phyloP scores from a whole-genome alignment of 1,140 invertebrate genomes.

The Augochlora pura region DNA sequence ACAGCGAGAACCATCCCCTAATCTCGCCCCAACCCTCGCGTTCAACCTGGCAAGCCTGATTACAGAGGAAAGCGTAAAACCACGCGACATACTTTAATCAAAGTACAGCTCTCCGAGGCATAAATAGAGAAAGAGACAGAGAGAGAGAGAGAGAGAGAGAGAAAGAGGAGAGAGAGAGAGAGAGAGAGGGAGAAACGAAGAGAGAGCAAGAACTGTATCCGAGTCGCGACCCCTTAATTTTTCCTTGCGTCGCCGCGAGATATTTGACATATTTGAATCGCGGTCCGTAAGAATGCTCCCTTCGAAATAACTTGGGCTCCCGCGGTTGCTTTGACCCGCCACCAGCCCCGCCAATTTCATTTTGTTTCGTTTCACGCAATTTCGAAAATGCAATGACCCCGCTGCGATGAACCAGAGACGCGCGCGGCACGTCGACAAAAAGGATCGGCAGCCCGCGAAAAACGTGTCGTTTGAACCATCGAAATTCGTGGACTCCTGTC shows the following conservation, averaged over 20 bases:
- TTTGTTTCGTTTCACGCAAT: constrained; percentile 1
- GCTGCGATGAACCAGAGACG: background rate
- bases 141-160: background rate
- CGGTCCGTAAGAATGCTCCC: constrained; percentile 67
- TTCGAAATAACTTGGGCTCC: constrained; percentile 67
- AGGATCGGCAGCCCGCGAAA: background rate
- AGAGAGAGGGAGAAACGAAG: background rate
- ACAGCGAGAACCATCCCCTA: background rate
- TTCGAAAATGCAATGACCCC: background rate
- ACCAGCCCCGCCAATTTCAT: background rate
- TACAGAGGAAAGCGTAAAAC: constrained; percentile 41
- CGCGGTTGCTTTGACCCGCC: constrained; percentile 72
- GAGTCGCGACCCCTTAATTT: constrained; percentile 53
- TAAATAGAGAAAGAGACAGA: no score
- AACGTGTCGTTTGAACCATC: background rate
- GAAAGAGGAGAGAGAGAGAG: background rate
- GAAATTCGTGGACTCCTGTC: background rate
- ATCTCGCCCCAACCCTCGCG: background rate
- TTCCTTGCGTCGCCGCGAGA: constrained; percentile 58
- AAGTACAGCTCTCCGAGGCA: constrained; percentile 25
- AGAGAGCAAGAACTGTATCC: background rate
- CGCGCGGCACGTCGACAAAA: background rate
- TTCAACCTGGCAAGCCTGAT: background rate
- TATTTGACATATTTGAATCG: constrained; percentile 72
- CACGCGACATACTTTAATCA: constrained; percentile 65